Evolutionary conservation across 37 sponge, comb jelly and placozoan species (phyloP), one percentile per base, ranked within the genome.

Genomic region (Geodia barretti): DNA sequence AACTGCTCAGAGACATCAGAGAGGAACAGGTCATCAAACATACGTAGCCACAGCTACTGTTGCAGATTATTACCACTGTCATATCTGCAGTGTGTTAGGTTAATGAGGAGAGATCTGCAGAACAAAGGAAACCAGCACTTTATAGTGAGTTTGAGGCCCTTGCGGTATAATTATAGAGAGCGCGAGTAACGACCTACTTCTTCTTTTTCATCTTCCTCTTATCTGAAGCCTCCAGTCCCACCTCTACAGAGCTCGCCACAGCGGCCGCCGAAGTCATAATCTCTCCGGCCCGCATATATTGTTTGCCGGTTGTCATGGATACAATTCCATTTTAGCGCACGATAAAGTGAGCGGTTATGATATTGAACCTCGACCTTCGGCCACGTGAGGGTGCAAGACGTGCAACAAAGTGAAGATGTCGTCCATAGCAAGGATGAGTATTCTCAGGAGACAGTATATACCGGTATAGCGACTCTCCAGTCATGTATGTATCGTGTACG

Each of bases 1-100:
- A 58, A 99, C 99, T 90, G 77, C 14, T 40, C 0, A 39, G 32
- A 21, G 39, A 39, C 59, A 64, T 30, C 40, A 36, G 26, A n/a
- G 25, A 14, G 9, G 33, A 28, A 70, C 73, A 29, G 24, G 21
- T 19, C 41, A 1, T 2, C 9, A 28, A n/a, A 60, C 62, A 74
- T 43, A 70, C 3, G 60, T 75, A n/a, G n/a, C n/a, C n/a, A n/a
- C n/a, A n/a, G n/a, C n/a, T n/a, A n/a, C n/a, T n/a, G n/a, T n/a
- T n/a, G n/a, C n/a, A n/a, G n/a, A n/a, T n/a, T n/a, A n/a, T 86
- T 88, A 94, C 97, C 95, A 84, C 95, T 91, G 37, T 98, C 93
- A 83, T 98, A 96, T 75, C 93, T 98, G 89, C 96, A 96, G 64
- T 86, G 69, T 8, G 90, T 75, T 2, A 90, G 75, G 71, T 93